Base-by-base conservation (phyloP, 2,888 invertebrate genomes). In the Cephonodes hylas region DNA sequence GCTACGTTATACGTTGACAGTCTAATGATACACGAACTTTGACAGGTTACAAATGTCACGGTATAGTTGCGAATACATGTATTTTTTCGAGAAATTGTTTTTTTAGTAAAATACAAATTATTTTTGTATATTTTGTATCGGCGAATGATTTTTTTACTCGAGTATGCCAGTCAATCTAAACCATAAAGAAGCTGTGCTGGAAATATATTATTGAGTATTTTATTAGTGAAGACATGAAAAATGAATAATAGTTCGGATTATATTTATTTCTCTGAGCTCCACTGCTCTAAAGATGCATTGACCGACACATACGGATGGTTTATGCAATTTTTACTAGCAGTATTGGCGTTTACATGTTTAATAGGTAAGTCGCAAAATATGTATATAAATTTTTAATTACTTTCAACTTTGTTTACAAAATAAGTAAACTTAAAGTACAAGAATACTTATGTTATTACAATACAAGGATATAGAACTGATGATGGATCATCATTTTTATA, bases 221-320 rank as follows among this genome's bases (percentile, higher is more conserved):
- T 34, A 59, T 34, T 2, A 53, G 22, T 27, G 56, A 60, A 70
- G 74, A 73, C 74, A 86, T 86, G 84, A 86, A 89, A 89, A 79
- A 91, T 91, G 91, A 89, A 91, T 85, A 89, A 89, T 68, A 89
- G 85, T 76, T 85, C 88, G 8, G 86, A 89, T 80, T 85, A 81
- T 79, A 84, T 86, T 69, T 82, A 88, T 64, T 93, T 87, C 84
- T 86, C 91, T 25, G 88, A 88, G 76, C 87, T 93, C 34, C 95
- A 95, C 79, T 95, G 95, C 85, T 93, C 93, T 56, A 95, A 95
- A 81, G 94, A 95, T 93, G 95, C 95, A 15, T 91, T 96, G 45
- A 96, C 95, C 10, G 95, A 95, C 81, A 93, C 94, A 66, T 95
- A 95, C 84, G 95, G 96, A 64, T 96, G 95, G 96, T 94, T 95